phyloP scores from a whole-genome alignment of 2,113 vertebrate genomes.

The Mungos mungo region DNA sequence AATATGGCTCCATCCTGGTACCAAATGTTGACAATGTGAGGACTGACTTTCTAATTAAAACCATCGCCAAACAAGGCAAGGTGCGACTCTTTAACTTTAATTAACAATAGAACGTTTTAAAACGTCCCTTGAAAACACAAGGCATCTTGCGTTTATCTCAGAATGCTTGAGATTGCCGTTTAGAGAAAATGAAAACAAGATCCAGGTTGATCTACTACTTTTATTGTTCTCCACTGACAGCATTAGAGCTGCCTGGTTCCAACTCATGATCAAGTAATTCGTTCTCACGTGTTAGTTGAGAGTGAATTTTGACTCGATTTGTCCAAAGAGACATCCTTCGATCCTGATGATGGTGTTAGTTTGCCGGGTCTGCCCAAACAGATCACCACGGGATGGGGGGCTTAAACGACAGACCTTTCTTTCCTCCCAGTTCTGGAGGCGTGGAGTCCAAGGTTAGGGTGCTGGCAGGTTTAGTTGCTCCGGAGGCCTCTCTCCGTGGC shows the following conservation, averaged over 20 bases:
- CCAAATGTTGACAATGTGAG: conserved; percentile 97
- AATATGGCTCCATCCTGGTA: conserved; percentile 94
- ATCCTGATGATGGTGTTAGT: background rate
- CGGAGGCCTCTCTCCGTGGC: background rate
- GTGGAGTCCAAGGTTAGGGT: background rate
- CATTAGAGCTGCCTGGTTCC: background rate
- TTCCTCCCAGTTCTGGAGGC: background rate
- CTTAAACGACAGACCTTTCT: background rate
- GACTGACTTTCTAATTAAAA: conserved; percentile 94
- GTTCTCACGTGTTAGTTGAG: background rate
- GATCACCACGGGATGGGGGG: background rate
- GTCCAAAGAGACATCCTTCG: background rate
- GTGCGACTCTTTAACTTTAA: conserved; percentile 79
- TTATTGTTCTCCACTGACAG: background rate
- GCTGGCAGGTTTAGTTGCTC: too few species aligned
- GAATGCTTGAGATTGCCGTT: background rate
- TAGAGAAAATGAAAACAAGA: background rate
- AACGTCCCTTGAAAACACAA: background rate
- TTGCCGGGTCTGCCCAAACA: background rate
- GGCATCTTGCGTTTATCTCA: background rate
- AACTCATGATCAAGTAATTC: background rate
- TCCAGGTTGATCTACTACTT: background rate
- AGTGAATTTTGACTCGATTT: background rate
- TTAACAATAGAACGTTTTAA: background rate
- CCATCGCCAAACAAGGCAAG: conserved; percentile 95